phyloP scores from a whole-genome alignment of 2,888 invertebrate species.

The Eumacrocentrus americanus region DNA sequence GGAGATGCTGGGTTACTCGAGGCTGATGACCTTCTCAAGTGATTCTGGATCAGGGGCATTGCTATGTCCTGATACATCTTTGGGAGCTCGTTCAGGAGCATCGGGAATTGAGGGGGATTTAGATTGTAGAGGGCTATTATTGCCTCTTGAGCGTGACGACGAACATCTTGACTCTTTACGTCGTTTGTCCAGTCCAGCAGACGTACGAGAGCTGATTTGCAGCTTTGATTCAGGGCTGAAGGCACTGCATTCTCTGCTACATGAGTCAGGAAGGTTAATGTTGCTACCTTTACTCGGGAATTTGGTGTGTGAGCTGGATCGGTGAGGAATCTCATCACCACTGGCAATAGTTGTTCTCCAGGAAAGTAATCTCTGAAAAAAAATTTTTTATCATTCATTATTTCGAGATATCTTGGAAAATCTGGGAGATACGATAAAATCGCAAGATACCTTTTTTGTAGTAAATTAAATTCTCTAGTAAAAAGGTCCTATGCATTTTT shows the following conservation, averaged over 20 bases:
- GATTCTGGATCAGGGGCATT: slow-evolving; percentile 74
- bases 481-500: too few species aligned
- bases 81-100: slow-evolving; percentile 75
- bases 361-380: slow-evolving; percentile 66
- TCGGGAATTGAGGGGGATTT: slow-evolving; percentile 88
- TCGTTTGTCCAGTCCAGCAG: slow-evolving; percentile 67
- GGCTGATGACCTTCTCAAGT: slow-evolving; percentile 71
- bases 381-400: slow-evolving; percentile 40
- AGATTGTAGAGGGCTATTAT: slow-evolving; percentile 88
- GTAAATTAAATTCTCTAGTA: slow-evolving; percentile 8
- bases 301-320: slow-evolving; percentile 95
- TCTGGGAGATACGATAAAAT: too few species aligned
- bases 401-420: too few species aligned
- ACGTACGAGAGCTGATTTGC: slow-evolving; percentile 54
- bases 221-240: slow-evolving; percentile 51
- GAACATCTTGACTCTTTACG: slow-evolving; percentile 74
- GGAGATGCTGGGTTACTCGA: slow-evolving; percentile 65
- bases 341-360: slow-evolving; percentile 67
- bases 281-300: slow-evolving; percentile 77
- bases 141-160: slow-evolving; percentile 69
- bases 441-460: too few species aligned
- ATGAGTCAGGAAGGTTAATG: slow-evolving; percentile 71
- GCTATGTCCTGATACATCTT: slow-evolving; percentile 75
- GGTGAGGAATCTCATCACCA: slow-evolving; percentile 76
- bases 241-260: slow-evolving; percentile 71